Conservation (phyloP, 2,113 vertebrate species). For the Pelodiscus sinensis region DNA sequence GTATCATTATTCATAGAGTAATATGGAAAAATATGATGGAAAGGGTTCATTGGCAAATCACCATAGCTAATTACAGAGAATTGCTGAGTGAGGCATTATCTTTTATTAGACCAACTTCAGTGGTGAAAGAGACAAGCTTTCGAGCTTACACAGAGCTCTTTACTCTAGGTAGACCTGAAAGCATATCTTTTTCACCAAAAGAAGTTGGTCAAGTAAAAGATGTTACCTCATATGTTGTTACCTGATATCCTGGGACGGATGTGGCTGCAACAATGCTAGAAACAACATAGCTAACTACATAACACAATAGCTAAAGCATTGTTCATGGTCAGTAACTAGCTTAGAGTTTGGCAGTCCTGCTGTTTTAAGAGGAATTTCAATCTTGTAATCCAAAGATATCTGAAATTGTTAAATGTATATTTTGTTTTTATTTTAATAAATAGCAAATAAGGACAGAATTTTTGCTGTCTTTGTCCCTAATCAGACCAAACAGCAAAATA, state of each 20-base stretch:
- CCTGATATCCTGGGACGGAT: not conserved
- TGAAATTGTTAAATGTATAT: constrained; percentile 55
- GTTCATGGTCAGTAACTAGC: constrained; percentile 31
- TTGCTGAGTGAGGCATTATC: not conserved
- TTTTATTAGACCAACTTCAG: not conserved
- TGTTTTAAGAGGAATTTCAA: constrained; percentile 33
- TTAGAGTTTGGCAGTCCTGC: constrained; percentile 19
- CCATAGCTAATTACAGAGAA: not conserved
- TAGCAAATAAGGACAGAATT: constrained; percentile 11
- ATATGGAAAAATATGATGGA: not conserved
- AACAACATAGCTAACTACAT: not conserved
- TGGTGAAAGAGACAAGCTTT: not conserved
- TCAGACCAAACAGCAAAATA: not conserved
- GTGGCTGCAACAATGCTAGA: not conserved
- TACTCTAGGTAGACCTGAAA: not conserved
- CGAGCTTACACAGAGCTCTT: not conserved
- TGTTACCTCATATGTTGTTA: not conserved
- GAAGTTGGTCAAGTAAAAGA: not conserved
- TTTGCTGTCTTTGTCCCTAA: not conserved
- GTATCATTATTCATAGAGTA: constrained; percentile 50
- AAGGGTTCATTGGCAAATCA: constrained; percentile 31
- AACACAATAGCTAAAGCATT: constrained; percentile 36
- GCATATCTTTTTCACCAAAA: not conserved
- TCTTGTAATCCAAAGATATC: constrained; percentile 42
- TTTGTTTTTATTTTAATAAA: constrained; percentile 62